Base-by-base conservation (phyloP, 2,888 invertebrate genomes). In the Dromius quadrimaculatus region DNA sequence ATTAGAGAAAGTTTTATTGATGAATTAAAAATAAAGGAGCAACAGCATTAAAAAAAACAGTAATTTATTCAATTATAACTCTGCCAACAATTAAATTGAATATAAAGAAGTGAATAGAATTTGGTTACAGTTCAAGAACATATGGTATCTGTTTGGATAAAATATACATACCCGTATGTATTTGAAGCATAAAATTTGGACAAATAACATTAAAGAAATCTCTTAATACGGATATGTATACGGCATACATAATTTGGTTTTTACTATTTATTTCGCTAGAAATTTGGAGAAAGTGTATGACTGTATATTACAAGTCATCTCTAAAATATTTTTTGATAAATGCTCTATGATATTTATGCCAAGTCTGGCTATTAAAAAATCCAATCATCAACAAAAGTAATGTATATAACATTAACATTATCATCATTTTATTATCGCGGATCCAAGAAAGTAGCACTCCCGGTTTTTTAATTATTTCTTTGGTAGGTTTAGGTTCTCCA, bases 371-470 rank as follows among this genome's bases (percentile, higher is more conserved):
- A 45, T 74, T 72, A 22, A 74, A 71, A 71, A 74, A 66, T 34
- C 74, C 74, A 36, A 74, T 72, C 28, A 72, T 54, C 15, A 72
- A 64, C 19, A 75, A 32, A 38, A 74, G 43, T n/a, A 74, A 8
- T 5, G 72, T 61, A 32, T 75, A 75, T 8, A 71, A 22, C 17
- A 34, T 34, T 41, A 73, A 68, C 36, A 73, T 59, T 9, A 74
- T 64, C 13, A 73, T 43, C 2, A 72, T 36, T 23, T 72, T 62
- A 45, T 75, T 64, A 34, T 63, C 71, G 32, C 68, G 59, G 9
- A 71, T 41, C 73, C 73, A 74, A 3, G 68, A 61, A n/a, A 71
- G 54, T 50, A 74, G 50, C 45, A 45, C 47, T 11, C 54, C n/a
- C 19, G 54, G 62, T 45, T 65, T 66, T 36, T 41, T 62, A 22